Base-by-base conservation (phyloP, 2,797 vertebrate genomes). In the Chaunax sp. region DNA sequence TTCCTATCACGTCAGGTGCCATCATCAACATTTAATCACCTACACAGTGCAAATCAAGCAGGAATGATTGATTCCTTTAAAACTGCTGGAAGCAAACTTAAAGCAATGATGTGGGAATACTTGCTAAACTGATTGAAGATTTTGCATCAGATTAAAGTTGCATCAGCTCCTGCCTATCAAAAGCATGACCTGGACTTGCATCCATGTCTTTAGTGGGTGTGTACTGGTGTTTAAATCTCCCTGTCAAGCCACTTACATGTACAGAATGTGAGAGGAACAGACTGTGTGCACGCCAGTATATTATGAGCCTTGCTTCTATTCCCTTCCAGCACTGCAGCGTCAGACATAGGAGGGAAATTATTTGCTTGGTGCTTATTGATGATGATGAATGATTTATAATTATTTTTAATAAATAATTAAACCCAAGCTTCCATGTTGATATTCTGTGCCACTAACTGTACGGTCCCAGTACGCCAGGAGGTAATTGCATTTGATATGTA, bases 381-480 rank as follows among this genome's bases (percentile, higher is more conserved):
- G 61, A 87, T 82, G 52, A 73, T 89, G 75, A 88, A 90, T 90
- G 78, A 87, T 87, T 89, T 78, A 85, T 86, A 69, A 75, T 78
- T 81, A 84, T 87, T 88, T 35, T 86, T 76, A 89, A 86, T 89
- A 86, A 88, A 91, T 84, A 83, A 91, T 90, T 58, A 65, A 84
- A 83, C 59, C 52, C 62, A 75, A 77, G 74, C 70, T 78, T 85
- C 75, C 77, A 71, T 84, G 81, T 88, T 83, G 37, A 59, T 62
- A 68, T 74, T 72, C 67, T 82, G 52, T 82, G 56, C 64, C 52
- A 57, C 57, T 73, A 79, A 54, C 22, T 64, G 51, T 65, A 26
- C 40, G 66, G 23, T 46, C 22, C 43, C 41, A 54, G n/a, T 3
- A 16, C 2, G 6, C 16, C 43, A 47, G 22, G 40, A 25, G 60